These are phyloP conservation scores for Cyaniris semiargus DNA, from an alignment of 2,888 invertebrate genomes.

Conservation along the genomic window DNA sequence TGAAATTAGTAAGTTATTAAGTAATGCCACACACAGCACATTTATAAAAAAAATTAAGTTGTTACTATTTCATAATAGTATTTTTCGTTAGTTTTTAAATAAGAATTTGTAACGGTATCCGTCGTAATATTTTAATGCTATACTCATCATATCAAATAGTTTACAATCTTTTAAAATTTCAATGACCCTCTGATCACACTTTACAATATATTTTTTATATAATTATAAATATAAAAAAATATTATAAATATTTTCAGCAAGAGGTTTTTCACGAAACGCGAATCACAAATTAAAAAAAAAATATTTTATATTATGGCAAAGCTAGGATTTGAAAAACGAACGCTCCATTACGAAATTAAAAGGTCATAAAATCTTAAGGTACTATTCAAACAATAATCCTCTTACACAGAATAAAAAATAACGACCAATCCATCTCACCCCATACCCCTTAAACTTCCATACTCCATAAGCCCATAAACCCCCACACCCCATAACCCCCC, in stretches of 20 bases:
- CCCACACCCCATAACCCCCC: background rate
- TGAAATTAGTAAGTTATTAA: too few species aligned
- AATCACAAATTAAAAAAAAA: background rate
- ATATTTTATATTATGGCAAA: background rate
- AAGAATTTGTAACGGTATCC: too few species aligned
- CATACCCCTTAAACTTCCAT: background rate
- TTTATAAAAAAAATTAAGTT: too few species aligned
- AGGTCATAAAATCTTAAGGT: conserved; percentile 4
- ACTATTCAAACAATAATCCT: conserved; percentile 26
- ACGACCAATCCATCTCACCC: background rate
- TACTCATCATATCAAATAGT: too few species aligned
- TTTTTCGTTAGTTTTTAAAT: too few species aligned
- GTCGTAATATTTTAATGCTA: too few species aligned
- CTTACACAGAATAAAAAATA: conserved; percentile 10
- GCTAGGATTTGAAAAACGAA: background rate
- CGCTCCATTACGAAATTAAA: background rate
- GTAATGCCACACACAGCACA: too few species aligned
- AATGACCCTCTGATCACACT: too few species aligned
- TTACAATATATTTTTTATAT: too few species aligned
- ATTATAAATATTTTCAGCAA: background rate
- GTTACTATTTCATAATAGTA: too few species aligned
- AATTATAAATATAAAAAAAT: too few species aligned
- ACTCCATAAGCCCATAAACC: background rate
- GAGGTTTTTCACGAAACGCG: background rate
- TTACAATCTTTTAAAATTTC: too few species aligned